phyloP scores from a whole-genome alignment of 2,888 invertebrate genomes.

The Iselma pallidipennis region DNA sequence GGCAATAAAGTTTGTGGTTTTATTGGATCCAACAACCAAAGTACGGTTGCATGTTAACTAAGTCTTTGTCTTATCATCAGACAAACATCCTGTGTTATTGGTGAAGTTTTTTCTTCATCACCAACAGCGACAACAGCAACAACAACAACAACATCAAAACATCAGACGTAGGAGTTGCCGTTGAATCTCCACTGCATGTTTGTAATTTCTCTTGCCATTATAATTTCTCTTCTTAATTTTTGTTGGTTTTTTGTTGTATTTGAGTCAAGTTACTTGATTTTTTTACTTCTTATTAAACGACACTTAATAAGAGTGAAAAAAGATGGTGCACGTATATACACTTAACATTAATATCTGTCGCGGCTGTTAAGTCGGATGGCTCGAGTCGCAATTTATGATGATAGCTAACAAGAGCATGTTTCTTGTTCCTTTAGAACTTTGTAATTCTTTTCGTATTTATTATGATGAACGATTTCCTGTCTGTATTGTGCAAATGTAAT shows the following conservation, averaged over 20 bases:
- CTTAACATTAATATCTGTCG: conserved; percentile 44
- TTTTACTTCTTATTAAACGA: conserved; percentile 29
- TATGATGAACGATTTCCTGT: conserved; percentile 33
- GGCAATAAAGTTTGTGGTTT: background rate
- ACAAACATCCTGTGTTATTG: conserved; percentile 3
- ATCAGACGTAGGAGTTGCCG: background rate
- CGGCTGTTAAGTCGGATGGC: conserved; percentile 38
- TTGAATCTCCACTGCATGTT: background rate
- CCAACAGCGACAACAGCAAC: background rate
- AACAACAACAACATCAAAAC: background rate
- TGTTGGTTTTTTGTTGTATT: background rate
- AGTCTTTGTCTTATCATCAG: conserved; percentile 5
- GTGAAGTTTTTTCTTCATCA: background rate
- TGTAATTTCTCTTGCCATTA: background rate
- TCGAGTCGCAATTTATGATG: conserved; percentile 45
- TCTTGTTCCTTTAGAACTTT: conserved; percentile 38
- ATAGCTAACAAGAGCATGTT: conserved; percentile 45
- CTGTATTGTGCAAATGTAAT: conserved; percentile 19
- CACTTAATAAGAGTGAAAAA: conserved; percentile 28
- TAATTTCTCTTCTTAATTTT: background rate
- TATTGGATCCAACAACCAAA: background rate
- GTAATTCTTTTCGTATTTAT: conserved; percentile 38
- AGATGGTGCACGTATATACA: conserved; percentile 28
- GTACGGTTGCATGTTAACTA: background rate
- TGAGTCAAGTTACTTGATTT: background rate